A percentile compares a stretch with the other conserved stretches of the same genome.
These are phyloP conservation scores for Apotomis betuletana DNA, from an alignment of 2,888 invertebrate species.

Conservation along the genomic window DNA sequence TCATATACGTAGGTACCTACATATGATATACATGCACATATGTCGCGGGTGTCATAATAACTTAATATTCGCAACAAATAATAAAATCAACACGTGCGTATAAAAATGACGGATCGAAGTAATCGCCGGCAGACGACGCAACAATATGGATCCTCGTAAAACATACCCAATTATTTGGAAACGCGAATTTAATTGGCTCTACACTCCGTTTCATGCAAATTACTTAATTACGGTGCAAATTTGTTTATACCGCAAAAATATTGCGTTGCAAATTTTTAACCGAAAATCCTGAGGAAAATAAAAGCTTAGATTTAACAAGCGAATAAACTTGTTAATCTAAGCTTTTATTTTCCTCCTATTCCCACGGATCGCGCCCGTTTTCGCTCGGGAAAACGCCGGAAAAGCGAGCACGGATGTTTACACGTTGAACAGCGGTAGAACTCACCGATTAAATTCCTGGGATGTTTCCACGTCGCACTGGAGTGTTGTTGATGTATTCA, in stretches of 20 bases:
- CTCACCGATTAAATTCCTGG: slow-evolving; percentile 58
- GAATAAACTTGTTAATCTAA: no score
- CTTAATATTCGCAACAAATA: slow-evolving; percentile 12
- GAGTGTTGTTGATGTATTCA: slow-evolving; percentile 34
- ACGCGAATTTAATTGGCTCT: slow-evolving; percentile 30
- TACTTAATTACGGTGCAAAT: slow-evolving; percentile 30
- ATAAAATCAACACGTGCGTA: slow-evolving; percentile 8
- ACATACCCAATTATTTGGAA: slow-evolving; percentile 39
- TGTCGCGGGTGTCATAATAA: background rate
- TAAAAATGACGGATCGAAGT: slow-evolving; percentile 20
- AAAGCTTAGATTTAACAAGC: background rate
- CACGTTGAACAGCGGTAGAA: slow-evolving; percentile 40
- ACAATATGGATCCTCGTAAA: slow-evolving; percentile 38
- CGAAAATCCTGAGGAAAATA: slow-evolving; percentile 9
- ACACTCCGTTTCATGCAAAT: slow-evolving; percentile 37
- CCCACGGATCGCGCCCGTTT: background rate
- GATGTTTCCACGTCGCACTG: slow-evolving; percentile 46
- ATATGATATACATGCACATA: no score
- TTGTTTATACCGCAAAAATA: slow-evolving; percentile 8
- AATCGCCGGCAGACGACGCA: slow-evolving; percentile 30
- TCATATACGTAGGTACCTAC: no score
- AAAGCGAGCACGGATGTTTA: slow-evolving; percentile 45
- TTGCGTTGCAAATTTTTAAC: background rate
- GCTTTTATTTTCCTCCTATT: no score
- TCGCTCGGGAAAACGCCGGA: slow-evolving; percentile 46